Evolutionary conservation across 2,888 invertebrate genomes (phyloP), one percentile per base, ranked within the genome.

Genomic region (Ferdinandea cuprea): DNA sequence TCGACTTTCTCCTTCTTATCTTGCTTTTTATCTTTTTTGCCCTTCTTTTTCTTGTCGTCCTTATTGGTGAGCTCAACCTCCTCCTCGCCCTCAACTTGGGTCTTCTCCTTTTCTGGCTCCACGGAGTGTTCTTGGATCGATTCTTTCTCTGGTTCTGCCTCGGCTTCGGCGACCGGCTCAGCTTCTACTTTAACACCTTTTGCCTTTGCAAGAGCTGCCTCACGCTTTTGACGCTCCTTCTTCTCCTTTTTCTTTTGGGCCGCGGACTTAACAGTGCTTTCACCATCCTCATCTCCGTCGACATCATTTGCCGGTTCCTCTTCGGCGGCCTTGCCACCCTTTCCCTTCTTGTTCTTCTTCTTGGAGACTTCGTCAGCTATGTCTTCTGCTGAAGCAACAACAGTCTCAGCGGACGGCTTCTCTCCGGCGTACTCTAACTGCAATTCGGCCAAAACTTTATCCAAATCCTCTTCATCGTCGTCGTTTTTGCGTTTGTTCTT

Each of bases 211-310:
- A 88, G 58, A 40, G 94, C 93, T 74, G 95, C 95, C 86, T 93
- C 91, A 86, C 95, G 95, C 88, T 96, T 96, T 86, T 94, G 93
- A 13, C 95, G 93, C 90, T 96, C 96, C 87, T 96, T 96, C 87
- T 97, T 97, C 87, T 97, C 97, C 87, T 96, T 96, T 88, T 96
- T 97, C 91, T 97, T 97, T 88, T 97, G 96, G 1, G 96, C 96
- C 3, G 96, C 95, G 11, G 95, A 94, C 91, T 96, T 96, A 11
- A 96, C 92, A 0, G 94, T 94, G 35, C 92, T 88, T 15, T 92
- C 90, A 80, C 93, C 93, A 85, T 92, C 92, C 87, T 92, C 92
- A 48, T 90, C 91, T 0, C 48, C 86, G 0, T 80, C 86, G 1
- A 17, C 84, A 8, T 86, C 87, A n/a, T 86, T 81, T 7, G 28